Conservation (phyloP, 2,888 invertebrate genomes). For the Apeira syringaria region DNA sequence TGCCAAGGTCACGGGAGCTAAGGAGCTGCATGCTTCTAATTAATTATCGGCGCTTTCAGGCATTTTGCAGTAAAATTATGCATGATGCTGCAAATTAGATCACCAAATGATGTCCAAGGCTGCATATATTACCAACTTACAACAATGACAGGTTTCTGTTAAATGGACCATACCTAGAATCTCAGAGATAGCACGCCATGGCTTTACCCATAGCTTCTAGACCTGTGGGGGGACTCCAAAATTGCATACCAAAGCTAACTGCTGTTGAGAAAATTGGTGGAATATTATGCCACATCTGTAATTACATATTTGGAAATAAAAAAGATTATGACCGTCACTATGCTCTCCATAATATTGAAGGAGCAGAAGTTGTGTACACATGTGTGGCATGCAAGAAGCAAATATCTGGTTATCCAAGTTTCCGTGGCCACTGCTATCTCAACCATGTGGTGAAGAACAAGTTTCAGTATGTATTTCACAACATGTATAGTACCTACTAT, state of each 20-base stretch:
- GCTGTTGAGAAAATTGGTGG: constrained; percentile 76
- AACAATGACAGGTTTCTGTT: constrained; percentile 50
- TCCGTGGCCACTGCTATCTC: constrained; percentile 84
- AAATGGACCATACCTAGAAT: constrained; percentile 70
- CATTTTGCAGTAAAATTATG: constrained; percentile 42
- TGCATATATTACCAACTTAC: constrained; percentile 57
- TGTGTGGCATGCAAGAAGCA: constrained; percentile 83
- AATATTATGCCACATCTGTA: constrained; percentile 83
- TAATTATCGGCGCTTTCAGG: constrained; percentile 45
- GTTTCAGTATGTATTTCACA: constrained; percentile 69
- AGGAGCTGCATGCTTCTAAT: no score
- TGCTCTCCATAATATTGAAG: constrained; percentile 53
- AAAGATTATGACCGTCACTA: constrained; percentile 82
- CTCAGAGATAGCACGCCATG: constrained; percentile 43
- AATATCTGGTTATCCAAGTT: constrained; percentile 79
- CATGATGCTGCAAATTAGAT: constrained; percentile 62
- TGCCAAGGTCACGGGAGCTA: constrained; percentile 28
- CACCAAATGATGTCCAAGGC: constrained; percentile 60
- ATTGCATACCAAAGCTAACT: constrained; percentile 51
- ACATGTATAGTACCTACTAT: no score
- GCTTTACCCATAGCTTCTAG: constrained; percentile 43
- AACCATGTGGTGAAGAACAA: constrained; percentile 80
- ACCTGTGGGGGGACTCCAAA: constrained; percentile 17
- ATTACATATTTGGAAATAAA: constrained; percentile 73
- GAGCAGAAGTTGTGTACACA: constrained; percentile 70